Base-by-base conservation (phyloP, 1,140 invertebrate species). In the Protaetia brevitarsis region DNA sequence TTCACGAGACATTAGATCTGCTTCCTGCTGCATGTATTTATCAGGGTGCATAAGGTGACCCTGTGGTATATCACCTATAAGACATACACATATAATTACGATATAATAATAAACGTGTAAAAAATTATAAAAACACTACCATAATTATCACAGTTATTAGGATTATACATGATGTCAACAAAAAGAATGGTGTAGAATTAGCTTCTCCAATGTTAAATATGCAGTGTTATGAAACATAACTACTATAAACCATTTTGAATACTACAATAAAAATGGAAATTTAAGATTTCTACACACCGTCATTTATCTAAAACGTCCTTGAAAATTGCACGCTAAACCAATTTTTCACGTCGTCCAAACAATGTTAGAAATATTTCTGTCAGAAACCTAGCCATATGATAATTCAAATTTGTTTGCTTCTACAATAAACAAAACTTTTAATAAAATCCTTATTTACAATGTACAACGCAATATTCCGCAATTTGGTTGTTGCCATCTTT, bases 1-100 rank as follows among this genome's bases (percentile, higher is more conserved):
- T 61, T 61, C 59, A 7, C 59, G 28, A 61, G 59, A 36, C 59
- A 61, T 61, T 36, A 34, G 59, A 21, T 34, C 59, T 13, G 26
- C 26, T 34, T 61, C 59, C 19, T 30, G 28, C 29, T 58, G 23
- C 26, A 21, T 28, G 13, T 27, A 27, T 0, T 11, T 58, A 28
- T 58, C 56, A 58, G 56, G 28, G 23, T 58, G 56, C 11, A 58
- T 13, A 30, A 58, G 26, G n/a, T 58, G 56, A 28, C 56, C 56
- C 28, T 58, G 56, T 27, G n/a, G n/a, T n/a, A n/a, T n/a, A n/a
- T n/a, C n/a, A n/a, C n/a, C n/a, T n/a, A n/a, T n/a, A n/a, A 58
- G 23, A 45, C 19, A 45, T 45, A 6, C 13, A 4, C 4, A 58
- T 57, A 23, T 7, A 28, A 13, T 58, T 28, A 28, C 7, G 3